Evolutionary conservation across 2,797 vertebrate genomes (phyloP).

Genomic region (Coccyzus lansbergi): DNA sequence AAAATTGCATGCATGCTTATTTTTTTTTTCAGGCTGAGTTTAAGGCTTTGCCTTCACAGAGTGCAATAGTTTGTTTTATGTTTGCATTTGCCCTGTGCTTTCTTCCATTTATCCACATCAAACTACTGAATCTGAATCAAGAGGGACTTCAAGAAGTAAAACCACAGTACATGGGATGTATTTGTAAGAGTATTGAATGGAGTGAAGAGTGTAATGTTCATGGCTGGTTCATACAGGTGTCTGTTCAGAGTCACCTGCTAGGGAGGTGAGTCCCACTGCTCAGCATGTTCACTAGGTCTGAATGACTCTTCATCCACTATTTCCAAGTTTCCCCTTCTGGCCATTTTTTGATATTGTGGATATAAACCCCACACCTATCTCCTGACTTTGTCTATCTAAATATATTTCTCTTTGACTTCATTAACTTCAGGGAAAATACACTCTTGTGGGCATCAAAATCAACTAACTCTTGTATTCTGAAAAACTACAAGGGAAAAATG

Average conservation of each 20-base stretch:
- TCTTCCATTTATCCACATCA: not conserved
- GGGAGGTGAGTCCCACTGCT: not conserved
- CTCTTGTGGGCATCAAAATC: not conserved
- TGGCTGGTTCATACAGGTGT: not conserved
- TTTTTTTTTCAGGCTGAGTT: not conserved
- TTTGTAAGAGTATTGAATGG: not conserved
- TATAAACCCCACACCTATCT: not conserved
- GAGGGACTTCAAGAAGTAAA: not conserved
- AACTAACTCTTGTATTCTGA: not conserved
- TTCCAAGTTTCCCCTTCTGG: not conserved
- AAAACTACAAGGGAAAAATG: not conserved
- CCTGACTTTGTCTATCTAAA: not conserved
- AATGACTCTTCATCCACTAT: not conserved
- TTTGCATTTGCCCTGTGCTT: not conserved
- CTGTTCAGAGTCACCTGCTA: not conserved
- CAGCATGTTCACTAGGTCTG: not conserved
- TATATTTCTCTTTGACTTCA: not conserved
- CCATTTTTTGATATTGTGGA: not conserved
- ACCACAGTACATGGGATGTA: not conserved
- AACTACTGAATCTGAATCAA: not conserved
- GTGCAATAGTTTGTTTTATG: not conserved
- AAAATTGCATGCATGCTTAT: not conserved
- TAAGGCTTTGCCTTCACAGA: not conserved
- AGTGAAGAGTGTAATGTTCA: not conserved
- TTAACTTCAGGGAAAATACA: not conserved